Conservation (phyloP, 2,113 vertebrate genomes). For the Etia nguti region DNA sequence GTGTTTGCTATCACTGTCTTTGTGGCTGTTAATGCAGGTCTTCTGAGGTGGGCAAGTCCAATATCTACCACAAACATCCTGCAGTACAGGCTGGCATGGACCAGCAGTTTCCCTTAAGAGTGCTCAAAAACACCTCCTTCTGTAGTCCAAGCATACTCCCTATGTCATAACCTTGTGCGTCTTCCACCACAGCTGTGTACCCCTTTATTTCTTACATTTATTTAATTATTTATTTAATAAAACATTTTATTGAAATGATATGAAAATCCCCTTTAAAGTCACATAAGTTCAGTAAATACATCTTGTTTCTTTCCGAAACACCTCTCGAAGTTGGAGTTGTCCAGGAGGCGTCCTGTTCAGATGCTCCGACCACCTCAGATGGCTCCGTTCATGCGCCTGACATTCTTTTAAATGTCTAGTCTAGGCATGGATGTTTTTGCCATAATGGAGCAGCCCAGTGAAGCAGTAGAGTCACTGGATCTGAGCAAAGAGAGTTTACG, state of each 20-base stretch:
- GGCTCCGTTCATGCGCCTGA: not conserved
- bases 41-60: not conserved
- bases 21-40: not conserved
- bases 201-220: not conserved
- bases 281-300: not conserved
- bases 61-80: not conserved
- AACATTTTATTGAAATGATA: not conserved
- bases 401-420: not conserved
- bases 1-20: not conserved
- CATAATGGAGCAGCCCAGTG: not conserved
- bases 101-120: fast-evolving
- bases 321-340: fast-evolving
- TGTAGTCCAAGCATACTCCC: not conserved
- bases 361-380: not conserved
- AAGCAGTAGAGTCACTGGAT: not conserved
- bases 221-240: not conserved
- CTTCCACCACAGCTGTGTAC: not conserved
- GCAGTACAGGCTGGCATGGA: not conserved
- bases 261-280: not conserved
- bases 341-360: not conserved
- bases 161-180: not conserved
- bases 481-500: not conserved
- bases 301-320: not conserved
- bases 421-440: not conserved
- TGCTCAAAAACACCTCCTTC: not conserved